phyloP scores from a whole-genome alignment of 2,113 vertebrate species.

The Beaufortia kweichowensis region DNA sequence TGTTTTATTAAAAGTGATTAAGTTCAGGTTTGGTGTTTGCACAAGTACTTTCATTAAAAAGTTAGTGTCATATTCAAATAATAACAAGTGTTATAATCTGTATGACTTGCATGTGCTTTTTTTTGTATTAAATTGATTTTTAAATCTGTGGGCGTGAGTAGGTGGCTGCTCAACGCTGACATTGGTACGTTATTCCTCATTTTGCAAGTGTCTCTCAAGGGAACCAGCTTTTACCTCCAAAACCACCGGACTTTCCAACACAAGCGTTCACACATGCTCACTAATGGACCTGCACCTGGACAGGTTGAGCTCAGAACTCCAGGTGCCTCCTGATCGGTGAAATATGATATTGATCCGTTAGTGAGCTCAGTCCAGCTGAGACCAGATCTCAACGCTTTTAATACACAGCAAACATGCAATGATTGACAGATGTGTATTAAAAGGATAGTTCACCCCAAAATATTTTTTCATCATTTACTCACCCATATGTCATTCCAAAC shows the following conservation, averaged over 20 bases:
- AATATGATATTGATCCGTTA: constrained; percentile 44
- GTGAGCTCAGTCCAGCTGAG: neutral
- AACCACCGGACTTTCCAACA: constrained; percentile 77
- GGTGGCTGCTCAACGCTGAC: neutral
- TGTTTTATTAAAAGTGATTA: neutral
- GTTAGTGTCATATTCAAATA: neutral
- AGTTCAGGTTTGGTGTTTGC: neutral
- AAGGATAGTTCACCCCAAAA: no score
- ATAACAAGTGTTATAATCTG: neutral
- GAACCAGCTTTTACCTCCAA: constrained; percentile 55
- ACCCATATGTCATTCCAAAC: no score
- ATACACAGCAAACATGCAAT: constrained; percentile 1
- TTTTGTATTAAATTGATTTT: constrained; percentile 6
- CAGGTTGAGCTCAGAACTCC: constrained; percentile 49
- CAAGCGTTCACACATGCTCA: constrained; percentile 42
- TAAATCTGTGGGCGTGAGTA: constrained; percentile 14
- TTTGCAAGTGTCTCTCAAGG: constrained; percentile 50
- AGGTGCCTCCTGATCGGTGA: constrained; percentile 54
- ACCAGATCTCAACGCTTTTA: neutral
- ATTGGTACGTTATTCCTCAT: constrained; percentile 48
- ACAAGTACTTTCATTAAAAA: neutral
- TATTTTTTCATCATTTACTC: no score
- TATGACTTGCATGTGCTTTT: neutral
- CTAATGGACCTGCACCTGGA: constrained; percentile 44
- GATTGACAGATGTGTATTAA: constrained; percentile 13